Conservation (phyloP, 1,140 invertebrate species). For the Heliconius himera region DNA sequence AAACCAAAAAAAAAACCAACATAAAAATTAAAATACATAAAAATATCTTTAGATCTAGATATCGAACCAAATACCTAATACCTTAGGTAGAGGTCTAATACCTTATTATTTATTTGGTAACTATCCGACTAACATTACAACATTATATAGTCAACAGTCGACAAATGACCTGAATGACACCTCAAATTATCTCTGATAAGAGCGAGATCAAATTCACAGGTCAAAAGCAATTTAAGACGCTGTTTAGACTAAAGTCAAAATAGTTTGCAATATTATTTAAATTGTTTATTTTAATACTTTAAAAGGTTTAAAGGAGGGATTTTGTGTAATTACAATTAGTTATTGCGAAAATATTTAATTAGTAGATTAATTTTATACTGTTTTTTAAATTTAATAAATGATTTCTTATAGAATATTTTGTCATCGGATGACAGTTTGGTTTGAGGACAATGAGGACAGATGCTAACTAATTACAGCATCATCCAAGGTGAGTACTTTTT, state of each 20-base stretch:
- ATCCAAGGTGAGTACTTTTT: too few species aligned
- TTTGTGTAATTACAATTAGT: neutral
- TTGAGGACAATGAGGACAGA: too few species aligned
- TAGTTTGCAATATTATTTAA: neutral
- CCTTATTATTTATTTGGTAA: too few species aligned
- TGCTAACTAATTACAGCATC: too few species aligned
- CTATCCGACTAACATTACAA: too few species aligned
- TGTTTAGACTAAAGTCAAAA: conserved; percentile 8
- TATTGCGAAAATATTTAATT: neutral
- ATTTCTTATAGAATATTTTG: too few species aligned
- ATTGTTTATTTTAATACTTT: neutral
- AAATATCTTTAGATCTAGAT: neutral
- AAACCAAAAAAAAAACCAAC: too few species aligned
- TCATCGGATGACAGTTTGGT: too few species aligned
- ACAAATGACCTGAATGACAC: conserved; percentile 6
- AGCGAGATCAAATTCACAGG: conserved; percentile 5
- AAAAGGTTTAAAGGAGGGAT: neutral
- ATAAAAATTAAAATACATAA: too few species aligned
- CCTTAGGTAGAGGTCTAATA: too few species aligned
- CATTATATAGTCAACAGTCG: neutral
- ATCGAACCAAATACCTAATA: neutral
- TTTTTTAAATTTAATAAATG: neutral
- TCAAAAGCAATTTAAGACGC: conserved; percentile 1
- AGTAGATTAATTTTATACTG: neutral
- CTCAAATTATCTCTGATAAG: neutral